Base-by-base conservation (phyloP, 2,113 vertebrate species). In the Spermophilus dauricus region DNA sequence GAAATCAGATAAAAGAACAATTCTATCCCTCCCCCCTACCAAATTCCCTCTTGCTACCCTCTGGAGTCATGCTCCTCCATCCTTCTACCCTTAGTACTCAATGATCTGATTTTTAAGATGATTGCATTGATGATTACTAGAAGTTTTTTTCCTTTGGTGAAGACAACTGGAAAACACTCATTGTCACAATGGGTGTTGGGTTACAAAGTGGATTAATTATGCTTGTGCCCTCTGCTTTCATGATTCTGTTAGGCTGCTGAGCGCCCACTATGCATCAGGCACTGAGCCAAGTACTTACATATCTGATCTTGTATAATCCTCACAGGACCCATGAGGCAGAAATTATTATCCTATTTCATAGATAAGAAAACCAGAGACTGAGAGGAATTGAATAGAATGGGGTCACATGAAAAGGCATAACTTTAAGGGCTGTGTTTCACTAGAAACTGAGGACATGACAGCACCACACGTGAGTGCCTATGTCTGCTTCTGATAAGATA, bases 51-150 rank as follows among this genome's bases (percentile, higher is more conserved):
- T 56, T 37, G 45, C 22, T 78, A 8, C 13, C 13, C 39, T 24
- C 72, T 13, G 3, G 34, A 63, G 53, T 76, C 26, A 80, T 20
- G 7, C 12, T 3, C 14, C 17, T 17, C 8, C 51, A n/a, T 37
- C 26, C 2, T 56, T 76, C n/a, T 17, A 39, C n/a, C 10, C 34
- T 72, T 58, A 51, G 42, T 51, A 75, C 32, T 42, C 14, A 56
- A 7, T 69, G 65, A 77, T 56, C n/a, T 91, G 37, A 90, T 94
- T 96, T 45, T 93, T 87, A 91, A 82, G 67, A 72, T 42, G 13
- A 11, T 56, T 63, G 5, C n/a, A 5, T 81, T 92, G 80, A 30
- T 97, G 24, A 39, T 93, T 45, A 58, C 92, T 34, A 80, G 26
- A 51, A 61, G 53, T 91, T 70, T 70, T 89, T 77, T 72, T 18